These are phyloP conservation scores for Vulpes lagopus DNA, from an alignment of 2,113 vertebrate genomes.

Conservation along the genomic window DNA sequence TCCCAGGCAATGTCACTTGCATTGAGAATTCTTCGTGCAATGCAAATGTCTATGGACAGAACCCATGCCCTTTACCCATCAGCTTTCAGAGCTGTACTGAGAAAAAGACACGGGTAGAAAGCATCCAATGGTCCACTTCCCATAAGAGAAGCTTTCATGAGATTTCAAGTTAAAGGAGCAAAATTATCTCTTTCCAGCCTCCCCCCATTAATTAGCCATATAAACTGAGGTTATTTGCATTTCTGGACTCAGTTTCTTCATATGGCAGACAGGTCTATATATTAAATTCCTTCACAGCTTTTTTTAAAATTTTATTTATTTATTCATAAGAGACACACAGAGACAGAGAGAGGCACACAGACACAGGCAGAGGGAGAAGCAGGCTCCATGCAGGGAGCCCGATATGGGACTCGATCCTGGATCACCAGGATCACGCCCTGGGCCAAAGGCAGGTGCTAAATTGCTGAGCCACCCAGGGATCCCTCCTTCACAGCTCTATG, in stretches of 20 bases:
- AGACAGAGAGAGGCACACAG: too few relatives aligned
- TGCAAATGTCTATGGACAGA: not conserved
- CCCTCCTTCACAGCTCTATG: too few relatives aligned
- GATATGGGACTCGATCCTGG: too few relatives aligned
- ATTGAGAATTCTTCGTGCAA: not conserved
- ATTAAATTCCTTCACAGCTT: not conserved
- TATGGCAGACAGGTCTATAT: not conserved
- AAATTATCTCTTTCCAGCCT: not conserved
- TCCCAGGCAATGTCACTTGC: not conserved
- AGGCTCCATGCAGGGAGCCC: too few relatives aligned
- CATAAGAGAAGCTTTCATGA: not conserved
- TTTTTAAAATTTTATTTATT: too few relatives aligned
- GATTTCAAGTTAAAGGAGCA: not conserved
- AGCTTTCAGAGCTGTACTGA: not conserved
- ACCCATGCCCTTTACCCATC: not conserved
- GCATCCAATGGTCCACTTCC: fast-evolving
- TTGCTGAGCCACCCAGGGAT: too few relatives aligned
- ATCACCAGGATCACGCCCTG: too few relatives aligned
- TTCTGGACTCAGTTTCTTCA: not conserved
- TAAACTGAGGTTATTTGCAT: not conserved
- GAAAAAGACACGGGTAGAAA: not conserved
- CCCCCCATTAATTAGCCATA: too few relatives aligned
- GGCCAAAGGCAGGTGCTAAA: too few relatives aligned
- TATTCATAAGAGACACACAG: too few relatives aligned
- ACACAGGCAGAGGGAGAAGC: too few relatives aligned